These are phyloP conservation scores for Pardalotus punctatus DNA, from an alignment of 2,113 vertebrate genomes.

Conservation along the genomic window DNA sequence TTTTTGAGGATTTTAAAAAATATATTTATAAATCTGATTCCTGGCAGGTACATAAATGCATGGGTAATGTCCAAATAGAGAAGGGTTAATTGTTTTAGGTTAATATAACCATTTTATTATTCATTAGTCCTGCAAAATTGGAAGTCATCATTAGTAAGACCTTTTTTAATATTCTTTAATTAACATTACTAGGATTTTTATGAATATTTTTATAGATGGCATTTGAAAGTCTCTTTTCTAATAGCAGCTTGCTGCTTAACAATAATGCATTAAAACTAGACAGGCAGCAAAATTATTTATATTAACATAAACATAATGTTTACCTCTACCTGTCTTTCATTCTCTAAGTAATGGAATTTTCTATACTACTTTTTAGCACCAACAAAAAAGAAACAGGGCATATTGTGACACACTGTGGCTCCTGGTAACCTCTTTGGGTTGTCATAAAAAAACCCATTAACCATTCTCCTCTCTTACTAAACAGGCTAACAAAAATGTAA, in stretches of 20 bases:
- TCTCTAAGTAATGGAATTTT: neutral
- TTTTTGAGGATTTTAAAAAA: neutral
- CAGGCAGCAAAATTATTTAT: neutral
- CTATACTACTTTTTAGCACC: neutral
- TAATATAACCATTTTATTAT: neutral
- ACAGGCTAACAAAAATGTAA: neutral
- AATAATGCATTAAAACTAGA: neutral
- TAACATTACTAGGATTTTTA: neutral
- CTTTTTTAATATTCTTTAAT: neutral
- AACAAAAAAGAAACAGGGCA: neutral
- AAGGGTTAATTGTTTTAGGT: neutral
- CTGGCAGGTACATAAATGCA: neutral
- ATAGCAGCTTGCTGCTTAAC: neutral
- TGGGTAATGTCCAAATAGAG: neutral
- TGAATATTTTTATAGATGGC: neutral
- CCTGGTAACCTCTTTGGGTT: neutral
- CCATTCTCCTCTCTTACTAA: neutral
- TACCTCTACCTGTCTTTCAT: neutral
- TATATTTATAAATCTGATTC: neutral
- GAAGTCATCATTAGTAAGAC: neutral
- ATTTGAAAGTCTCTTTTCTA: neutral
- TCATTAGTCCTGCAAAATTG: neutral
- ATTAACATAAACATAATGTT: neutral
- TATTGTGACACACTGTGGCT: neutral
- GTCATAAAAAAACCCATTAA: rapidly evolving